phyloP scores from a whole-genome alignment of 2,113 vertebrate species.

The Apodemus speciosus region DNA sequence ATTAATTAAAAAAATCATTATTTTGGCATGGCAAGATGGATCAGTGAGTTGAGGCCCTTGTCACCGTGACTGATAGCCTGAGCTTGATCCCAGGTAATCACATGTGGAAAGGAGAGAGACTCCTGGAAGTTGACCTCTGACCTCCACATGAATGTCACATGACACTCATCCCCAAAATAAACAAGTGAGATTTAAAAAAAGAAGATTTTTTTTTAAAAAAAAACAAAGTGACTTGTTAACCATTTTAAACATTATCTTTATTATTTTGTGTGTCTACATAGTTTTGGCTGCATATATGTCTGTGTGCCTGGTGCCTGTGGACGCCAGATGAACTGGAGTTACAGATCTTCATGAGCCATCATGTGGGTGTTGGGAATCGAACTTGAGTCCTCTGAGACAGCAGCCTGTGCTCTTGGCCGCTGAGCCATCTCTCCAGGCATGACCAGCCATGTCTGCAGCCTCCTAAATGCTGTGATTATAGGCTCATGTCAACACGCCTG shows the following conservation, averaged over 20 bases:
- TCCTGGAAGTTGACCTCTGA: neutral
- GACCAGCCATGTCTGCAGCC: no score
- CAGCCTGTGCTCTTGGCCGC: neutral
- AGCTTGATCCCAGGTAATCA: no score
- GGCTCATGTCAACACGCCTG: neutral
- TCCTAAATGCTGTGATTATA: neutral
- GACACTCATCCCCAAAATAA: neutral
- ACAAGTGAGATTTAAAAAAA: neutral
- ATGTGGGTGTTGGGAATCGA: neutral
- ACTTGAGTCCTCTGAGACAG: neutral
- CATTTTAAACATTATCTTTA: neutral
- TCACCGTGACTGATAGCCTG: neutral
- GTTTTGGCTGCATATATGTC: neutral
- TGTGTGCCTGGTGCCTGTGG: neutral
- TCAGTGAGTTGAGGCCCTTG: neutral
- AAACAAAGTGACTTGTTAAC: neutral
- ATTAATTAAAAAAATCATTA: neutral
- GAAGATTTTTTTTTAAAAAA: neutral
- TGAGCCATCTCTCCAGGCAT: neutral
- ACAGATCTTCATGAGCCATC: no score
- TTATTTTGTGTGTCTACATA: neutral
- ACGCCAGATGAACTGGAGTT: neutral
- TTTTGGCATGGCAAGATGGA: neutral
- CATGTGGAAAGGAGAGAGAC: neutral
- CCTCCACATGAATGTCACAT: neutral